Conservation (phyloP, 2,113 vertebrate species). For the Indicator maculatus region DNA sequence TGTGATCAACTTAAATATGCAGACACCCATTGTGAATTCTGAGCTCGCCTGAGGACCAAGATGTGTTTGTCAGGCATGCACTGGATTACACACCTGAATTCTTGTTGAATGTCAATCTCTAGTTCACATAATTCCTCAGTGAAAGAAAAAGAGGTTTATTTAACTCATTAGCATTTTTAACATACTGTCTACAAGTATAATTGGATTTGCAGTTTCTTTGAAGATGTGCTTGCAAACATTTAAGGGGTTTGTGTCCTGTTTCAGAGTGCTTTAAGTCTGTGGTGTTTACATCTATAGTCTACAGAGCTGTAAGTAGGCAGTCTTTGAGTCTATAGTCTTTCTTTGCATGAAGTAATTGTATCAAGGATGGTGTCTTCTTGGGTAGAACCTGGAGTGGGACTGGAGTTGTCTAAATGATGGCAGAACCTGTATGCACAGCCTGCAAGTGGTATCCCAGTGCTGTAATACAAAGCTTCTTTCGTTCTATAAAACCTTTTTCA, state of each 20-base stretch:
- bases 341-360: accelerated
- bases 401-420: neutral
- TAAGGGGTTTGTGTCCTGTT: neutral
- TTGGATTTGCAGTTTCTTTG: neutral
- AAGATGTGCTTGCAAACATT: neutral
- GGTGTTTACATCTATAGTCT: neutral
- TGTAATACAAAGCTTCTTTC: conserved; percentile 33
- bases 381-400: neutral
- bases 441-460: neutral
- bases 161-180: neutral
- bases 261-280: neutral
- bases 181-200: neutral
- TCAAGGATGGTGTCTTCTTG: neutral
- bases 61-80: neutral
- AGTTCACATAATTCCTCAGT: neutral
- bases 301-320: neutral
- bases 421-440: neutral
- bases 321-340: neutral
- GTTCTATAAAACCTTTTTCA: conserved; percentile 4
- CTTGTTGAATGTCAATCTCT: neutral
- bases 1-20: neutral
- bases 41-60: neutral
- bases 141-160: neutral
- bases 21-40: neutral
- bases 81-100: neutral